Conservation (phyloP, 2,113 vertebrate species). For the Rhea pennata region DNA sequence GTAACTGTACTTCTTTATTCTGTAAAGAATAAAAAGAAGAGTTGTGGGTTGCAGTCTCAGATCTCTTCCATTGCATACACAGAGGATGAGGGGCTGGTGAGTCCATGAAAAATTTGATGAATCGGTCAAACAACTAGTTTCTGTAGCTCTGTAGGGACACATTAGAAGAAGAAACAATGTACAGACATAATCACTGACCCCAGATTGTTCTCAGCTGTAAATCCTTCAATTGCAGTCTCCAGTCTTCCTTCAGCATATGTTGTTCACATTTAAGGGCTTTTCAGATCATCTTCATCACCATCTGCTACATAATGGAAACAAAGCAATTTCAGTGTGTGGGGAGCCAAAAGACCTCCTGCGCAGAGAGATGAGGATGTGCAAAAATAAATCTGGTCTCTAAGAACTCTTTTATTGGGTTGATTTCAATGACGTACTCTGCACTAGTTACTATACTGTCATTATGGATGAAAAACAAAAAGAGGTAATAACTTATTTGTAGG, state of each 20-base stretch:
- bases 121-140: neutral
- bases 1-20: neutral
- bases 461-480: neutral
- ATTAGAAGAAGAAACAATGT: conserved; percentile 4
- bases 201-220: conserved; percentile 30
- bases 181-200: conserved; percentile 30
- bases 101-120: neutral
- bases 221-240: conserved; percentile 28
- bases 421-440: neutral
- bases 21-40: neutral
- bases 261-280: conserved; percentile 36
- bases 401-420: neutral
- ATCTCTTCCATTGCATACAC: neutral
- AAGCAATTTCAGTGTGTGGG: conserved; percentile 7
- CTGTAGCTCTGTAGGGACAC: neutral
- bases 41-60: neutral
- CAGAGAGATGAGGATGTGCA: neutral
- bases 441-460: neutral
- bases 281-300: conserved; percentile 51
- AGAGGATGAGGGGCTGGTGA: neutral
- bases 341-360: conserved; percentile 15
- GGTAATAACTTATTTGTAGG: neutral
- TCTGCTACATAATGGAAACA: conserved; percentile 51
- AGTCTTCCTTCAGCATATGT: conserved; percentile 25
- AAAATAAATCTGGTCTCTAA: neutral